phyloP scores from a whole-genome alignment of 2,797 vertebrate genomes.

The Scolopax rusticola region DNA sequence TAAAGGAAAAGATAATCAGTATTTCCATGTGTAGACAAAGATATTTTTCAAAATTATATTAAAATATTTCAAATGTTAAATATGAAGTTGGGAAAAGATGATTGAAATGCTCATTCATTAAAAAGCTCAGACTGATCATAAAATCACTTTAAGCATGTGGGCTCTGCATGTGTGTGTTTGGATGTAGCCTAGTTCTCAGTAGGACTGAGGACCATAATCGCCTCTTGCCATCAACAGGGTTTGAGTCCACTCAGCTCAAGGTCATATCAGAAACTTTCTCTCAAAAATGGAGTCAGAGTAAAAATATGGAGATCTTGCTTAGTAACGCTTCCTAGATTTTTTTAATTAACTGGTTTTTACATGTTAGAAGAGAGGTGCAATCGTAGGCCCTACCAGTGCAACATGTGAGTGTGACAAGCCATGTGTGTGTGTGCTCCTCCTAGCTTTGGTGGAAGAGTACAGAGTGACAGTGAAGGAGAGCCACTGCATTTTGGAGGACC shows the following conservation, averaged over 20 bases:
- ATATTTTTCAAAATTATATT: neutral
- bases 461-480: conserved; percentile 96
- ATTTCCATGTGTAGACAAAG: neutral
- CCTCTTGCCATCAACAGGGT: neutral
- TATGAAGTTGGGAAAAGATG: neutral
- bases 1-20: neutral
- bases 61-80: neutral
- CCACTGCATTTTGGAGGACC: conserved; percentile 93
- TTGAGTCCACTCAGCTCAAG: neutral
- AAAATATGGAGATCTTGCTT: neutral
- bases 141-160: neutral
- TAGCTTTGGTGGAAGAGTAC: conserved; percentile 94
- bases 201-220: neutral
- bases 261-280: neutral
- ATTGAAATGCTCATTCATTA: neutral
- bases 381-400: neutral
- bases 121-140: neutral
- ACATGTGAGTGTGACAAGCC: neutral
- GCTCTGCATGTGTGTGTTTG: neutral
- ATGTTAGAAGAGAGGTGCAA: neutral
- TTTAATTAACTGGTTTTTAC: neutral
- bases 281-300: neutral
- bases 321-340: neutral
- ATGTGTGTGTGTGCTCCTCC: conserved; percentile 2
- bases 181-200: neutral